These are phyloP conservation scores for Hylomyscus alleni DNA, from an alignment of 2,797 vertebrate species.

Conservation along the genomic window DNA sequence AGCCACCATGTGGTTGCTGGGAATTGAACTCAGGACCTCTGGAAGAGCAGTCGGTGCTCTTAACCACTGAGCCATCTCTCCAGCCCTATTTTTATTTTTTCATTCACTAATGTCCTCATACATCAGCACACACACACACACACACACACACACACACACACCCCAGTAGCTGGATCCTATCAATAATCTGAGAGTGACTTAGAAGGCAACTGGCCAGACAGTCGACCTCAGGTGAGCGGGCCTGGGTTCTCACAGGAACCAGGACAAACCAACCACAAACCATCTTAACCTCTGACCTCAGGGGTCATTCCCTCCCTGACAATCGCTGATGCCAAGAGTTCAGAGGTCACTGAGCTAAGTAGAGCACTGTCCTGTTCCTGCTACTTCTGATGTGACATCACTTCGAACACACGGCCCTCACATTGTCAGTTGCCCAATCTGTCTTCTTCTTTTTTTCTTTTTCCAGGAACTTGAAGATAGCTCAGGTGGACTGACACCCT, in stretches of 20 bases:
- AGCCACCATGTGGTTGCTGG: too few species aligned
- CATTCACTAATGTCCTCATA: not conserved
- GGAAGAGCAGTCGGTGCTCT: too few species aligned
- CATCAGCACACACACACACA: too few species aligned
- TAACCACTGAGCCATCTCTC: too few species aligned
- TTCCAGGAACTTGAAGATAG: conserved; percentile 5
- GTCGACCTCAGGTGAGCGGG: not conserved
- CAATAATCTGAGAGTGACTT: not conserved
- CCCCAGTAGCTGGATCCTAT: not conserved
- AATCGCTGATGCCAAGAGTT: not conserved
- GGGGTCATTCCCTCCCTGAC: not conserved
- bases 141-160: too few species aligned
- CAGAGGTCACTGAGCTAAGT: not conserved
- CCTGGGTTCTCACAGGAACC: not conserved
- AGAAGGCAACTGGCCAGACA: not conserved
- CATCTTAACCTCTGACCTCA: not conserved
- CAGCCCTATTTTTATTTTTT: not conserved
- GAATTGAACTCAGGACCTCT: too few species aligned
- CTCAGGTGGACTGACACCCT: not conserved
- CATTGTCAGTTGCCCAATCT: not conserved
- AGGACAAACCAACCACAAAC: not conserved
- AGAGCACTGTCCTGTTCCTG: too few species aligned
- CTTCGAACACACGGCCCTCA: not conserved
- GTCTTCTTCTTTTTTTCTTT: not conserved
- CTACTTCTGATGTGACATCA: not conserved